phyloP scores from a whole-genome alignment of 2,888 invertebrate species.

The Sphaerophoria rueppellii region DNA sequence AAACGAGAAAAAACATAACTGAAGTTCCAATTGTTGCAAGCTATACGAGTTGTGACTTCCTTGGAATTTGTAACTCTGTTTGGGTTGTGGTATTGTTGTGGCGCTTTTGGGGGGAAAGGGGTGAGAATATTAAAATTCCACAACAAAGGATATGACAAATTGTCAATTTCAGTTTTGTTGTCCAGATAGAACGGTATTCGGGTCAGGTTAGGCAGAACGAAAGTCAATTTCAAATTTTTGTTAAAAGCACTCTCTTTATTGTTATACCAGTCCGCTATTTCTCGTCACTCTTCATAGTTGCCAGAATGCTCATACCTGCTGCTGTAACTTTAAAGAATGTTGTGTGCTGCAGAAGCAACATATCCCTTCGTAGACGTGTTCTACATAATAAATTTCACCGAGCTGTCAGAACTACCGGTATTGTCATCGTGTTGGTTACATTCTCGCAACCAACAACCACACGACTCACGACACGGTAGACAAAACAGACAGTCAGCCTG shows the following conservation, averaged over 20 bases:
- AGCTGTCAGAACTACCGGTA: conserved; percentile 14
- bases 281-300: too few relatives aligned
- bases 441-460: background rate
- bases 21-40: background rate
- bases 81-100: conserved; percentile 63
- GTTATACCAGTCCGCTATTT: too few relatives aligned
- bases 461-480: conserved; percentile 20
- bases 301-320: too few relatives aligned
- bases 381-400: conserved; percentile 55
- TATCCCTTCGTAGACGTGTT: conserved; percentile 51
- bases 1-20: conserved; percentile 1
- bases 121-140: conserved; percentile 50
- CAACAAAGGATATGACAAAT: conserved; percentile 69
- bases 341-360: conserved; percentile 42
- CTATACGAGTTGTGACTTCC: conserved; percentile 29
- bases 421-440: conserved; percentile 31
- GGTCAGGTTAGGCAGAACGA: too few relatives aligned
- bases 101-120: conserved; percentile 26
- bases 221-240: too few relatives aligned
- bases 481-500: conserved; percentile 14
- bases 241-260: too few relatives aligned
- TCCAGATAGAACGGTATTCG: conserved; percentile 4
- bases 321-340: too few relatives aligned
- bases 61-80: conserved; percentile 67
- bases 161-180: conserved; percentile 60